Conservation (phyloP, 2,888 invertebrate genomes). For the Diadegma fenestrale region DNA sequence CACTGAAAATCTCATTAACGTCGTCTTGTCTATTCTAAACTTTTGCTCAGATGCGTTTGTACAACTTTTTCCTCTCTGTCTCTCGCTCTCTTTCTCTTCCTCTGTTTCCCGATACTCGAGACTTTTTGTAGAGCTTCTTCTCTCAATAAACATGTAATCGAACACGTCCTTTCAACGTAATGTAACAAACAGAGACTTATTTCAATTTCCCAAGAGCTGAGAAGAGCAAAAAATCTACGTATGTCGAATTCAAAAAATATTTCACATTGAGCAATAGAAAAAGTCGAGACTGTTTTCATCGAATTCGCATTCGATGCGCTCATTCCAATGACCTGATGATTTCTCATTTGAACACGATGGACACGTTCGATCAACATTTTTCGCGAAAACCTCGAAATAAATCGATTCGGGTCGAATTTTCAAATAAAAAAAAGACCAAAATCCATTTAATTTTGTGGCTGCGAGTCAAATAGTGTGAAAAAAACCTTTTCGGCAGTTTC, state of each 20-base stretch:
- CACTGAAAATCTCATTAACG: slow-evolving; percentile 37
- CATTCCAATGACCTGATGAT: slow-evolving; percentile 5
- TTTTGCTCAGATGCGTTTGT: neutral
- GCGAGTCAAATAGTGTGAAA: neutral
- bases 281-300: slow-evolving; percentile 34
- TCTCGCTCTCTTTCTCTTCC: neutral
- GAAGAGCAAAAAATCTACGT: neutral
- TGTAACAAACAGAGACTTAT: neutral
- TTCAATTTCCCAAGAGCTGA: neutral
- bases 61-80: neutral
- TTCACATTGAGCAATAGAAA: slow-evolving; percentile 39
- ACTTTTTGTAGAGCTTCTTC: neutral
- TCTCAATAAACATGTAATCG: neutral
- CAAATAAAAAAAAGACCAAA: neutral
- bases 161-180: neutral
- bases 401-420: no score
- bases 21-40: slow-evolving; percentile 4
- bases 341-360: neutral
- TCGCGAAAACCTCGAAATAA: neutral
- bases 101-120: neutral
- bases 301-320: slow-evolving; percentile 50
- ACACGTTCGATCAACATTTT: neutral
- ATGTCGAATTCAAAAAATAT: slow-evolving; percentile 28
- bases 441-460: neutral
- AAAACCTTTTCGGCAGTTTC: slow-evolving; percentile 51